Conservation (phyloP, 2,888 invertebrate genomes). For the Drosophila birchii region DNA sequence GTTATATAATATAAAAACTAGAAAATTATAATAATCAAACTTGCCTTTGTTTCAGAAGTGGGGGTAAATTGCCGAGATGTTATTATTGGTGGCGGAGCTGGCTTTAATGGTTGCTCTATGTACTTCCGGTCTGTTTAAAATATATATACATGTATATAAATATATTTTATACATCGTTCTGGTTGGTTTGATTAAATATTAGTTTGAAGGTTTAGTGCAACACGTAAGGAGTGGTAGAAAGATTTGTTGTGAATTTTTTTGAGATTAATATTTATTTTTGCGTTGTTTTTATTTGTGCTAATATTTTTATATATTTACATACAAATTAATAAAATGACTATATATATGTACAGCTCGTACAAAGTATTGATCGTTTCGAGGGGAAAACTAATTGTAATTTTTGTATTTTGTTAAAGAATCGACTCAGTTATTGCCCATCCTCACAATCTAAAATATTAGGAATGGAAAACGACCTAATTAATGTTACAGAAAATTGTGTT, state of each 20-base stretch:
- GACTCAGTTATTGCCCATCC: background rate
- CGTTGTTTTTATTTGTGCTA: background rate
- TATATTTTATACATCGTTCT: background rate
- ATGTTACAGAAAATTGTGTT: background rate
- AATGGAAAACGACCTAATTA: background rate
- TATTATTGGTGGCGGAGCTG: slow-evolving; percentile 89
- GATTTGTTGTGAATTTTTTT: background rate
- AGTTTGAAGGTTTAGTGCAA: background rate
- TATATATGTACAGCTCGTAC: too few relatives aligned
- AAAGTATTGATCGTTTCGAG: background rate
- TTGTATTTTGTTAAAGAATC: background rate
- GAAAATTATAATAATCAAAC: background rate
- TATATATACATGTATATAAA: background rate
- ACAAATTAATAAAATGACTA: background rate
- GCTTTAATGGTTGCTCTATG: slow-evolving; percentile 92
- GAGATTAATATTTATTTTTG: background rate
- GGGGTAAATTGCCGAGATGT: slow-evolving; percentile 86
- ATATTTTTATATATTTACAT: background rate
- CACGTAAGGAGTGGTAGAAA: background rate
- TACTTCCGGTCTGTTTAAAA: slow-evolving; percentile 88
- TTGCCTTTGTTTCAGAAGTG: slow-evolving; percentile 69
- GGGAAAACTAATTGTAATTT: background rate
- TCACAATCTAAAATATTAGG: background rate
- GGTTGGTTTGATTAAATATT: background rate
- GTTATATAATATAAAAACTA: background rate